Evolutionary conservation across 2,113 vertebrate species (phyloP).

Genomic region (Tonatia bakeri): DNA sequence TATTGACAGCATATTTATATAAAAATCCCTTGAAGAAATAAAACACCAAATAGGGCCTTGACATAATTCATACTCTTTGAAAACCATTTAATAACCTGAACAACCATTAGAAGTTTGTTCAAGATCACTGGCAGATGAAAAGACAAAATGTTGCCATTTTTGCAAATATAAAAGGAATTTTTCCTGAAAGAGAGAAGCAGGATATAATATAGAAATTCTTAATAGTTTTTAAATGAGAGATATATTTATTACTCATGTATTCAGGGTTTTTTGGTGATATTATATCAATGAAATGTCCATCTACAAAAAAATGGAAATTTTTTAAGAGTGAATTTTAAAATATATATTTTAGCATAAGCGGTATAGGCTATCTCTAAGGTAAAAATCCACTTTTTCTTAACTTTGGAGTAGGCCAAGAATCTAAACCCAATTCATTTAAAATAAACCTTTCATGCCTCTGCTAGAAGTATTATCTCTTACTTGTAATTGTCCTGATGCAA

Average conservation of each 20-base stretch:
- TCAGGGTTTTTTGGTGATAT: not conserved
- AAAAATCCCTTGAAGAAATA: constrained; percentile 42
- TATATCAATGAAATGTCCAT: not conserved
- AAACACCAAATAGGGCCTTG: not conserved
- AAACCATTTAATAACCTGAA: constrained; percentile 14
- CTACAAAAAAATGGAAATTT: not conserved
- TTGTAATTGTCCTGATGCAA: not conserved
- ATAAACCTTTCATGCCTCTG: not conserved
- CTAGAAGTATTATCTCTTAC: not conserved
- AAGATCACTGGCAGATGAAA: not conserved
- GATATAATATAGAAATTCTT: not conserved
- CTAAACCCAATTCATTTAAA: not conserved
- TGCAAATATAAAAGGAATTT: not conserved
- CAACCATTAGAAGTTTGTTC: not conserved
- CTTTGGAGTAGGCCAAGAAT: not conserved
- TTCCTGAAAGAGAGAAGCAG: not conserved
- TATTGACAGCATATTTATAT: constrained; percentile 7
- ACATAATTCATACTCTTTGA: not conserved
- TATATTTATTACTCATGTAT: not conserved
- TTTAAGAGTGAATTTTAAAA: not conserved
- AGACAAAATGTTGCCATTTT: not conserved
- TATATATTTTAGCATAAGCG: not conserved
- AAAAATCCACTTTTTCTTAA: not conserved
- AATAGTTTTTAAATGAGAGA: not conserved
- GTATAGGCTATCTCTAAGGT: not conserved